Percentiles rank a stretch among this genome's conserved stretches.
Evolutionary conservation across 2,113 vertebrate genomes (phyloP).

Genomic region (Deroptyus accipitrinus): DNA sequence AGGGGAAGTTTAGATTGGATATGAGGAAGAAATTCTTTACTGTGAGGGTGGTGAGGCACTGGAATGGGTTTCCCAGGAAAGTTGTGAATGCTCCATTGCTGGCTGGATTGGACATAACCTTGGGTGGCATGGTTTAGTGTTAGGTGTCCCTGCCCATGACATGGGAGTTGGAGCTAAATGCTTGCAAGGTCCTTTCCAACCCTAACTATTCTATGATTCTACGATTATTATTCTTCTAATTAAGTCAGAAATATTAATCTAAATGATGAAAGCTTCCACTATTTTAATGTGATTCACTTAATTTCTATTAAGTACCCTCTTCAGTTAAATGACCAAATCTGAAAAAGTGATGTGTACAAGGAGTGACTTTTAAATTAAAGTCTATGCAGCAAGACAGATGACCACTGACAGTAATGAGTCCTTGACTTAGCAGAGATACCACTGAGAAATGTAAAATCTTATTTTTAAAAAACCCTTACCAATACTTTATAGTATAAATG

Average conservation of each 20-base stretch:
- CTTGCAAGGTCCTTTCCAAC: no score
- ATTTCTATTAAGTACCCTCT: not conserved
- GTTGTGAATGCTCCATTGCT: no score
- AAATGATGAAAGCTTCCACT: not conserved
- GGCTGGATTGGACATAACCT: no score
- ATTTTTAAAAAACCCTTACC: not conserved
- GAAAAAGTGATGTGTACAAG: not conserved
- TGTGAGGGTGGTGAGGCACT: no score
- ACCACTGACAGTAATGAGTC: not conserved
- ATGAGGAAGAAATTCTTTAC: no score
- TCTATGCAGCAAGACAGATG: not conserved
- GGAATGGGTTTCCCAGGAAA: no score
- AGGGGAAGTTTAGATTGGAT: no score
- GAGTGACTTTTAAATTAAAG: not conserved
- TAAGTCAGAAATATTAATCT: not conserved
- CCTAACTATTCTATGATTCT: no score
- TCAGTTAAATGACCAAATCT: not conserved
- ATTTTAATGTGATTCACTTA: not conserved
- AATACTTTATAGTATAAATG: not conserved
- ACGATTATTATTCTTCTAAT: not conserved
- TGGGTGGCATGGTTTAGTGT: no score
- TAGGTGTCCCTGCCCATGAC: no score
- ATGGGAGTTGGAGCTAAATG: no score
- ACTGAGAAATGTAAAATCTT: fast-evolving
- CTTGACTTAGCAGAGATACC: not conserved